Percentiles rank a stretch among this genome's conserved stretches.
These are phyloP conservation scores for Larimichthys polyactis DNA, from an alignment of 2,113 vertebrate genomes.

Conservation along the genomic window DNA sequence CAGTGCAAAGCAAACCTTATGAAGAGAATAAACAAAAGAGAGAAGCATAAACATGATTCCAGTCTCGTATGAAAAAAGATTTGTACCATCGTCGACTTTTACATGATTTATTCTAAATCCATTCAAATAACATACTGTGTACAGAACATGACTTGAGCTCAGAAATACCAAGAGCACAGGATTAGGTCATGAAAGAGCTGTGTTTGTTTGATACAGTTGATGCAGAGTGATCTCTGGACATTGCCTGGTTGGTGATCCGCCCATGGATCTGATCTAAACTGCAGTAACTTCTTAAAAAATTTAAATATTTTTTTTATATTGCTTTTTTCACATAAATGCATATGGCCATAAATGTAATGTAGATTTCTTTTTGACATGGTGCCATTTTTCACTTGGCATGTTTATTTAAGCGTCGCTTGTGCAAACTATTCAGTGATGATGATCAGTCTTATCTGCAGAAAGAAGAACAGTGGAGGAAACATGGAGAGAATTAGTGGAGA, in stretches of 20 bases:
- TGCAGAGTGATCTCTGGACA: not conserved
- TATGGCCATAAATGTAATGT: conserved; percentile 13
- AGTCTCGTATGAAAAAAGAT: not conserved
- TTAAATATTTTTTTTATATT: not conserved
- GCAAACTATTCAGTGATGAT: conserved; percentile 41
- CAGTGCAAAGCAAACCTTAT: too few species aligned
- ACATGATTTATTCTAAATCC: not conserved
- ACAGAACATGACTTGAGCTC: not conserved
- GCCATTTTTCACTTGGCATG: conserved; percentile 40
- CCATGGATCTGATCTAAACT: not conserved
- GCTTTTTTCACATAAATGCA: not conserved
- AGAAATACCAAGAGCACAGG: too few species aligned
- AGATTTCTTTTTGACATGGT: conserved; percentile 24
- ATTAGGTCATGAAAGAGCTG: not conserved
- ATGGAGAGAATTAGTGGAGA: conserved; percentile 72
- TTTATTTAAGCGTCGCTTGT: conserved; percentile 59
- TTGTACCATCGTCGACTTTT: not conserved
- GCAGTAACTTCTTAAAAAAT: not conserved
- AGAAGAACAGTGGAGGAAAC: conserved; percentile 68
- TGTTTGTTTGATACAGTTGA: not conserved
- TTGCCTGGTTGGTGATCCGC: not conserved
- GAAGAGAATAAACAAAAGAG: not conserved
- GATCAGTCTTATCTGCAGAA: conserved; percentile 71
- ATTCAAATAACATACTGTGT: not conserved
- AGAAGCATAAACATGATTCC: not conserved